These are phyloP conservation scores for Ibidorhyncha struthersii DNA, from an alignment of 2,113 vertebrate genomes.

Conservation along the genomic window DNA sequence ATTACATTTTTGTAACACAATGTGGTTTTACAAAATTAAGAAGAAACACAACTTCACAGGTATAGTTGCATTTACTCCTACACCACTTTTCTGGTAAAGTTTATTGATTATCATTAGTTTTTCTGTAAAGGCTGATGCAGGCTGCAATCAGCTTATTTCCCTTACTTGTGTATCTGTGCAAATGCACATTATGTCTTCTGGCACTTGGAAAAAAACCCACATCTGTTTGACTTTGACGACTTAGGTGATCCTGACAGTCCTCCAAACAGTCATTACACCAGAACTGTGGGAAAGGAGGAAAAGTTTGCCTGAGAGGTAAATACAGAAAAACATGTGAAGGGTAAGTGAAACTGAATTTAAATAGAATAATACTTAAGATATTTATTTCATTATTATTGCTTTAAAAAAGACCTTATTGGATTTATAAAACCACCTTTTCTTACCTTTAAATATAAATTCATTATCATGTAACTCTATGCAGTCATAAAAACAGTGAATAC, in stretches of 20 bases:
- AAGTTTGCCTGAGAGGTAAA: neutral
- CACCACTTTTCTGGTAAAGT: neutral
- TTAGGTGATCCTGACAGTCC: neutral
- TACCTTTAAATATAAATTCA: slow-evolving; percentile 4
- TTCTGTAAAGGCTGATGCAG: neutral
- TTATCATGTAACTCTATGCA: neutral
- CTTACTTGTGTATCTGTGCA: neutral
- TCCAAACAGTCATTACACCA: neutral
- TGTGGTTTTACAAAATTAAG: neutral
- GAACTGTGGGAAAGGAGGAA: neutral
- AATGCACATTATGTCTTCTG: neutral
- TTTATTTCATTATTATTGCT: neutral
- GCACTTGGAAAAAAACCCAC: neutral
- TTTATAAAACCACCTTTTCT: neutral
- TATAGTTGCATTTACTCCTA: neutral
- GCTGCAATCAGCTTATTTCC: neutral
- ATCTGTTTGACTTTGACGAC: neutral
- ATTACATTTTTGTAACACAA: neutral
- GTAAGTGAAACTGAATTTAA: slow-evolving; percentile 25
- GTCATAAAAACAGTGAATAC: neutral
- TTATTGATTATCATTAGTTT: neutral
- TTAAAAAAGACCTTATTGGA: neutral
- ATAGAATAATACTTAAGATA: neutral
- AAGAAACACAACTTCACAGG: neutral
- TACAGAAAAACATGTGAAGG: neutral